phyloP scores from a whole-genome alignment of 2,888 invertebrate genomes.

The Allygus modestus region DNA sequence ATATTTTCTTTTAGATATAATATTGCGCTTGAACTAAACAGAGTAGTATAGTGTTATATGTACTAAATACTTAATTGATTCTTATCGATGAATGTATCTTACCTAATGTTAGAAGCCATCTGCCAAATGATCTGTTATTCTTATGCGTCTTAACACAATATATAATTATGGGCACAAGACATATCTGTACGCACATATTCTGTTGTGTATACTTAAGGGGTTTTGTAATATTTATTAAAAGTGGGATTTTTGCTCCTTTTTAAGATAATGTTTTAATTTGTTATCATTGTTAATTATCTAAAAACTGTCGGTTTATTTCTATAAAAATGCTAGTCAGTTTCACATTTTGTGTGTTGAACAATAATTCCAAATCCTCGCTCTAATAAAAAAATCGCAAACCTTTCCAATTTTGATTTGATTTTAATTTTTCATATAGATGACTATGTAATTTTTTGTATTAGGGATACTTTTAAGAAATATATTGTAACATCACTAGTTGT shows the following conservation, averaged over 20 bases:
- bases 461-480: no score
- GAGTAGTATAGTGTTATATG: slow-evolving; percentile 23
- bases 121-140: slow-evolving; percentile 35
- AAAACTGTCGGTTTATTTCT: background rate
- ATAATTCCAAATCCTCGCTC: background rate
- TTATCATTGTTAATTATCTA: background rate
- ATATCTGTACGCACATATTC: slow-evolving; percentile 25
- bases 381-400: no score
- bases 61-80: slow-evolving; percentile 37
- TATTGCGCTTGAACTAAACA: slow-evolving; percentile 48
- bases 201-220: background rate
- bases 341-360: background rate
- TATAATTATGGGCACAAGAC: slow-evolving; percentile 29
- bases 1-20: slow-evolving; percentile 18
- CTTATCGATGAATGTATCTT: slow-evolving; percentile 20
- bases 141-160: background rate
- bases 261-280: background rate
- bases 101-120: slow-evolving; percentile 16
- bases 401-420: no score
- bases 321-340: background rate
- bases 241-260: background rate
- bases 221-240: background rate
- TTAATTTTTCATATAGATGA: no score
- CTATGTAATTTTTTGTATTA: no score
- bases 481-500: no score